Evolutionary conservation across 2,113 vertebrate species (phyloP), one percentile per base, ranked within the genome.

Genomic region (Rhinolophus ferrumequinum): DNA sequence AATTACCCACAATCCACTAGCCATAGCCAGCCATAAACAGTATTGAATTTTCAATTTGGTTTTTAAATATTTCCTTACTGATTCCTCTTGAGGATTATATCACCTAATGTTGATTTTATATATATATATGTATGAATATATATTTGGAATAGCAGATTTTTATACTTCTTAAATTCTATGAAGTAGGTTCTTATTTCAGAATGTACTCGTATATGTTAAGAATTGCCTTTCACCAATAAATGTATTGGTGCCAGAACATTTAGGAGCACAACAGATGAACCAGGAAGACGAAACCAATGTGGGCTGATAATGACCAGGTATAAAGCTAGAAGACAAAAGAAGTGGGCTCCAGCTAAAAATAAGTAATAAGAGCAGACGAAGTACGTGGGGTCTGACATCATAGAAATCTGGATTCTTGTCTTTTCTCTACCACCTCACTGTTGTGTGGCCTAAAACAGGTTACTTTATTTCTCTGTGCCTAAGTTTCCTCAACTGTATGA

Each of bases 41-140:
- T 50, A 83, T 22, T 16, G 52, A 93, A 82, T 67, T 93, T 93
- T 91, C 67, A 21, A 33, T 76, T 93, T 94, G 33, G 9, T 47
- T 90, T 95, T 94, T 64, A 90, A 80, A 82, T 62, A n/a, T 41
- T 92, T n/a, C 24, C 79, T 73, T 94, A 35, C 58, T 73, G 30
- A 33, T 67, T 69, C 5, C 12, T 33, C 47, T 83, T 94, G 24
- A 81, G 16, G 52, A 95, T 77, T 6, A 69, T 19, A 54, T 88
- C 62, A 94, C 2, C n/a, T 88, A 50, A 44, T 69, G 22, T n/a
- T 85, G 14, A 41, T 77, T 60, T 81, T 50, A 67, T 47, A 75
- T 16, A 19, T 28, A 18, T 16, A 6, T 72, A 2, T 60, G 24
- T 72, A 2, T 60, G 24, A 24, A 21, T 24, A 1, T 24, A n/a